Conservation (phyloP, 2,888 invertebrate species). For the Elysia crispata region DNA sequence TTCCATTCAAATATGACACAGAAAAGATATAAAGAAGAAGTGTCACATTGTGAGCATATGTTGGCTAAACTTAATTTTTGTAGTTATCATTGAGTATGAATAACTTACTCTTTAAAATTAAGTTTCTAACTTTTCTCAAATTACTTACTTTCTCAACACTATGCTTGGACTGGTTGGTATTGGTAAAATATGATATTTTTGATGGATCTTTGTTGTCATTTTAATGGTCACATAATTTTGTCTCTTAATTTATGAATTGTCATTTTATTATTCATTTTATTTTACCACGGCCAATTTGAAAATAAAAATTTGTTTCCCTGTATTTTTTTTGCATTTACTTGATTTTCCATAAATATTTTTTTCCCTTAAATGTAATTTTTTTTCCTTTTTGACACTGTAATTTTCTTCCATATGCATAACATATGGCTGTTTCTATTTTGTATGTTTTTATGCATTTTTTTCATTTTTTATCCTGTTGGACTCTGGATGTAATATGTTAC, state of each 20-base stretch:
- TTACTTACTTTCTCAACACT: background rate
- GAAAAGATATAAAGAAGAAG: too few species aligned
- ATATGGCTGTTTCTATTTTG: background rate
- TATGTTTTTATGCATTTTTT: background rate
- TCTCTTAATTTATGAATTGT: background rate
- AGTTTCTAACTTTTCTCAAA: background rate
- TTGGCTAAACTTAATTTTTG: too few species aligned
- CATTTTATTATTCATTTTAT: background rate
- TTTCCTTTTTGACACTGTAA: too few species aligned
- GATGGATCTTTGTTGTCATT: background rate
- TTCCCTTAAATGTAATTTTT: too few species aligned
- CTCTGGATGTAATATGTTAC: conserved; percentile 25
- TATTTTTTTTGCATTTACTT: too few species aligned
- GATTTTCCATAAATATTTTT: too few species aligned
- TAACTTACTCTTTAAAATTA: background rate
- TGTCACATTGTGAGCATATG: too few species aligned
- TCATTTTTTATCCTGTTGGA: conserved; percentile 17
- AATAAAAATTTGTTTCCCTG: too few species aligned
- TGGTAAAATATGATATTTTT: conserved; percentile 6
- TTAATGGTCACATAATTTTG: background rate
- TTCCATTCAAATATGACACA: too few species aligned
- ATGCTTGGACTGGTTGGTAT: background rate
- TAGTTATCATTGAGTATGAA: too few species aligned
- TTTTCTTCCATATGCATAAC: background rate
- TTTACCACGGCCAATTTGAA: too few species aligned